Evolutionary conservation across 2,797 vertebrate species (phyloP).

Genomic region (Eremophila alpestris): DNA sequence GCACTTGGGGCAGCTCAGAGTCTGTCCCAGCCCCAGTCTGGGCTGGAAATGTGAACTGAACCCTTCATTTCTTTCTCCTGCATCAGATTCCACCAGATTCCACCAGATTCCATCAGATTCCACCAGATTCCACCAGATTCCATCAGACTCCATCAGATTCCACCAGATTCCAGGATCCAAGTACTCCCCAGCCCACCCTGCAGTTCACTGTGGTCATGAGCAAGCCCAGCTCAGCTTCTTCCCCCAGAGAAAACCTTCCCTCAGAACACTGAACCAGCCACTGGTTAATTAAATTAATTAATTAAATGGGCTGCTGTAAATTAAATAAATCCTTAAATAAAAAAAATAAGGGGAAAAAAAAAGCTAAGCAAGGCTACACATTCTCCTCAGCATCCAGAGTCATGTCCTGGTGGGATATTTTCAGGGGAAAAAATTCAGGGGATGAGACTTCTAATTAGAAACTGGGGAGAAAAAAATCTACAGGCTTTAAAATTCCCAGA

Average conservation of each 20-base stretch:
- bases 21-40: not conserved
- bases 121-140: no score
- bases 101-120: no score
- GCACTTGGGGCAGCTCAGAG: not conserved
- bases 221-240: not conserved
- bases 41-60: not conserved
- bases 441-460: not conserved
- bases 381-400: not conserved
- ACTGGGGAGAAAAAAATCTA: fast-evolving
- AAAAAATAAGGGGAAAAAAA: no score
- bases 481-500: not conserved
- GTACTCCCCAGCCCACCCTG: not conserved
- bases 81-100: not conserved
- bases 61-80: not conserved
- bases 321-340: not conserved
- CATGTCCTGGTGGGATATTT: not conserved
- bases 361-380: not conserved
- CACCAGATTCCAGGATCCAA: not conserved
- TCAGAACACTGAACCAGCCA: not conserved
- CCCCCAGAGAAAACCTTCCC: not conserved
- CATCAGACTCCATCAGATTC: not conserved
- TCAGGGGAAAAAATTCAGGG: not conserved
- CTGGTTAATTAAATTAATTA: no score
- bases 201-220: not conserved
- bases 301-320: not conserved